Percentiles rank a stretch among this genome's conserved stretches.
Conservation (phyloP, 2,113 vertebrate species). For the Albula goreensis region DNA sequence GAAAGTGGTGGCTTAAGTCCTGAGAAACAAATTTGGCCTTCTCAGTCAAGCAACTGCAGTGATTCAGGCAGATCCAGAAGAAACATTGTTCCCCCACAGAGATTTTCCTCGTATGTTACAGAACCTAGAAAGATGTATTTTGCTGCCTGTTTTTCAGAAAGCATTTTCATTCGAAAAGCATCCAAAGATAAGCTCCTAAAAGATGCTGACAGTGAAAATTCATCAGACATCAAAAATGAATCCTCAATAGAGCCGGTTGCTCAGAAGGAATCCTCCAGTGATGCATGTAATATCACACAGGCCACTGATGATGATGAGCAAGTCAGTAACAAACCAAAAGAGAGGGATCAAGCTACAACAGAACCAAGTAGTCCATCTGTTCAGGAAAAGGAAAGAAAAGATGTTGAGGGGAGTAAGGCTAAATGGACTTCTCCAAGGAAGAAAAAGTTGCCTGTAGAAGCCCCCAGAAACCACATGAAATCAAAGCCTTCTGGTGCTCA, state of each 20-base stretch:
- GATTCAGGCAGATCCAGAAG: conserved; percentile 70
- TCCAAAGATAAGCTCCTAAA: conserved; percentile 56
- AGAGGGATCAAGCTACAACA: neutral
- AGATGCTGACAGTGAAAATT: conserved; percentile 45
- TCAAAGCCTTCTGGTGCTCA: conserved; percentile 44
- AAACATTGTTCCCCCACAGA: conserved; percentile 82
- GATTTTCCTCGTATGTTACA: conserved; percentile 86
- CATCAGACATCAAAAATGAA: conserved; percentile 37
- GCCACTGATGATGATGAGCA: neutral
- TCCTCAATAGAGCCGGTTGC: neutral
- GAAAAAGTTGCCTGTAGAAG: conserved; percentile 19
- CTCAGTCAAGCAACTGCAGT: conserved; percentile 46
- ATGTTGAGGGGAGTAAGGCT: conserved; percentile 16
- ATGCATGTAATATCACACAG: conserved; percentile 30
- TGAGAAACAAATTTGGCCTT: conserved; percentile 34
- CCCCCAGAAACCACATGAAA: conserved; percentile 32
- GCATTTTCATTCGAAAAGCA: conserved; percentile 68
- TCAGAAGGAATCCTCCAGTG: conserved; percentile 51
- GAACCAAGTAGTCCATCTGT: neutral
- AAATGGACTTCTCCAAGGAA: conserved; percentile 33
- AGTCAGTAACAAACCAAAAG: conserved; percentile 2
- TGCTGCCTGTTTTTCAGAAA: conserved; percentile 71
- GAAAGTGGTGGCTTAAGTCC: conserved; percentile 5
- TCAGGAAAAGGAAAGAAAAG: neutral
- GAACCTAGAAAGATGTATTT: conserved; percentile 74